Percentiles rank a stretch among this genome's conserved stretches.
phyloP scores from a whole-genome alignment of 2,888 invertebrate genomes.

The Dendrolimus pini region DNA sequence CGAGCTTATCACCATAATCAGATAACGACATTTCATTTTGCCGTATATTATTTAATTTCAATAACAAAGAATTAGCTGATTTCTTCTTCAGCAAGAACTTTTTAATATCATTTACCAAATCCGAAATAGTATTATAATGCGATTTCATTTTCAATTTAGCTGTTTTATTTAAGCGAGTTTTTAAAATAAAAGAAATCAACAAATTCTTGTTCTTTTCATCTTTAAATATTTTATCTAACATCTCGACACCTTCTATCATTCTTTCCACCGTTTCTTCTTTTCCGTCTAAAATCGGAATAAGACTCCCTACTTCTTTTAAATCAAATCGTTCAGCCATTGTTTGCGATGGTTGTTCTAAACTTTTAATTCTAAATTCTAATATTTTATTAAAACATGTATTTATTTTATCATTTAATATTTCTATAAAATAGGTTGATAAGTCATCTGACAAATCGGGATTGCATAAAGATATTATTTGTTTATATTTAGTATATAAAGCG shows the following conservation, averaged over 20 bases:
- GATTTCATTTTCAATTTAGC: slow-evolving; percentile 1
- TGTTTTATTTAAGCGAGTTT: background rate
- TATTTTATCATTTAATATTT: no score
- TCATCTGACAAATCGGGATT: no score
- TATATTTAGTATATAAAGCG: no score
- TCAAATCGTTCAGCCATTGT: background rate
- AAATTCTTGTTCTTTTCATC: background rate
- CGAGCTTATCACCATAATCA: no score
- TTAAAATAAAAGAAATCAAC: no score
- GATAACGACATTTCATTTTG: no score
- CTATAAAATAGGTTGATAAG: no score
- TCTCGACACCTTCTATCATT: background rate
- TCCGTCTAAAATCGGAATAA: background rate
- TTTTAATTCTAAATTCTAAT: no score
- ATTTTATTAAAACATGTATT: no score
- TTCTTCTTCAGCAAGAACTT: background rate
- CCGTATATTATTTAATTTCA: background rate
- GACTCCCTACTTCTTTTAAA: background rate
- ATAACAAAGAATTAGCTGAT: background rate
- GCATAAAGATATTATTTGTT: no score
- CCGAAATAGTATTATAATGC: background rate
- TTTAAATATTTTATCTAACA: background rate
- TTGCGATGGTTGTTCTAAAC: no score
- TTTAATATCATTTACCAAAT: background rate
- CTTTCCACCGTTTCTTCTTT: background rate